These are phyloP conservation scores for Brotula barbata DNA, from an alignment of 2,797 vertebrate genomes.

Conservation along the genomic window DNA sequence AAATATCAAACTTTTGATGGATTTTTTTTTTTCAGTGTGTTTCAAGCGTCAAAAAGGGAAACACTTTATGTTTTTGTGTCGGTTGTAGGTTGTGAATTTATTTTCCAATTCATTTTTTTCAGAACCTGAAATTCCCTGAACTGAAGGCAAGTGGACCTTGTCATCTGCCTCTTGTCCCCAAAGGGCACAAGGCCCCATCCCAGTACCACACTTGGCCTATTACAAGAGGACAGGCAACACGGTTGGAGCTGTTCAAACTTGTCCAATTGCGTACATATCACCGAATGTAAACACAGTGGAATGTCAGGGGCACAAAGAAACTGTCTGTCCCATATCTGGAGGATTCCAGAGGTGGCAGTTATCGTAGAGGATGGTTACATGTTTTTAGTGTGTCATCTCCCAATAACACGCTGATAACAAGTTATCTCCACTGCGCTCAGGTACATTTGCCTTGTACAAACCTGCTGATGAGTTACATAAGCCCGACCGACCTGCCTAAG, in stretches of 20 bases:
- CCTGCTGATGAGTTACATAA: neutral
- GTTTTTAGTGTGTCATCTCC: neutral
- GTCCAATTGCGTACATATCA: constrained; percentile 34
- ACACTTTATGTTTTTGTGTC: too few relatives aligned
- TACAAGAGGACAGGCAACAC: constrained; percentile 24
- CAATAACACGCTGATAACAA: neutral
- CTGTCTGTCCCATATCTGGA: constrained; percentile 27
- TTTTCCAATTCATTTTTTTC: too few relatives aligned
- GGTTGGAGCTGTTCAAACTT: constrained; percentile 47
- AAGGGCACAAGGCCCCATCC: too few relatives aligned
- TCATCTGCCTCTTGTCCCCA: too few relatives aligned
- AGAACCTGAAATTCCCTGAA: too few relatives aligned
- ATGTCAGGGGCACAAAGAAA: constrained; percentile 47
- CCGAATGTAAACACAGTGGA: constrained; percentile 37
- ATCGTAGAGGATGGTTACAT: neutral
- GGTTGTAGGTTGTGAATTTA: too few relatives aligned
- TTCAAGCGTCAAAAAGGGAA: too few relatives aligned
- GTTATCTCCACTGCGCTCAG: neutral
- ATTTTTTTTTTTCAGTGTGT: too few relatives aligned
- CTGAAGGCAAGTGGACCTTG: too few relatives aligned
- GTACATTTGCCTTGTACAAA: too few relatives aligned
- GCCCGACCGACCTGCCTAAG: neutral
- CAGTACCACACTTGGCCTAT: constrained; percentile 19
- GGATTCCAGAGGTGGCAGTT: constrained; percentile 1
- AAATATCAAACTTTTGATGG: too few relatives aligned